A percentile compares a stretch with the other conserved stretches of the same genome.
Conservation (phyloP, 2,888 invertebrate genomes). For the Meganola albula region DNA sequence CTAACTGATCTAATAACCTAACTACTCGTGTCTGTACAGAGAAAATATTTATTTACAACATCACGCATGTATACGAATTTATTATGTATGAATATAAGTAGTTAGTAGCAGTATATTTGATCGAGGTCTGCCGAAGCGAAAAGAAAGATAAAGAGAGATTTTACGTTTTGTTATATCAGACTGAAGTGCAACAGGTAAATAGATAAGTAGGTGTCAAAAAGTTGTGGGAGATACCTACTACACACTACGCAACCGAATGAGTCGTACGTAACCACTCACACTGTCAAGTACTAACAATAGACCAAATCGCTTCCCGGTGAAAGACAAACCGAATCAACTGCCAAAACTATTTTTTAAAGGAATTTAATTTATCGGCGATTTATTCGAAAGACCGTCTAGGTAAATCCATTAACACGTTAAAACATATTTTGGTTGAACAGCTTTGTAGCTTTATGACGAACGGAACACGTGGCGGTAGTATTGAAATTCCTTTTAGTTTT, state of each 20-base stretch:
- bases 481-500: slow-evolving; percentile 65
- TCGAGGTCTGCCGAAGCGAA: too few species aligned
- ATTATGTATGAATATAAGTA: too few species aligned
- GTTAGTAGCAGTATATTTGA: too few species aligned
- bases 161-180: too few species aligned
- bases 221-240: slow-evolving; percentile 12
- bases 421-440: slow-evolving; percentile 16
- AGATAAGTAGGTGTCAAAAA: too few species aligned
- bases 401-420: too few species aligned
- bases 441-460: slow-evolving; percentile 11
- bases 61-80: too few species aligned
- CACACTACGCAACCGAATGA: slow-evolving; percentile 17
- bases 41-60: too few species aligned
- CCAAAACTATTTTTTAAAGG: slow-evolving; percentile 33
- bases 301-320: slow-evolving; percentile 30
- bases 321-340: slow-evolving; percentile 27
- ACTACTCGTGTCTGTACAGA: too few species aligned
- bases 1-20: too few species aligned
- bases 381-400: slow-evolving; percentile 9
- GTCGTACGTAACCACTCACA: slow-evolving; percentile 22
- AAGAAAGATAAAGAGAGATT: too few species aligned
- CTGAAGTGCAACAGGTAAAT: too few species aligned
- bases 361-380: slow-evolving; percentile 24
- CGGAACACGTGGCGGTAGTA: slow-evolving; percentile 33
- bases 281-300: slow-evolving; percentile 32